Evolutionary conservation across 2,113 vertebrate genomes (phyloP).

Genomic region (Bufo bufo): DNA sequence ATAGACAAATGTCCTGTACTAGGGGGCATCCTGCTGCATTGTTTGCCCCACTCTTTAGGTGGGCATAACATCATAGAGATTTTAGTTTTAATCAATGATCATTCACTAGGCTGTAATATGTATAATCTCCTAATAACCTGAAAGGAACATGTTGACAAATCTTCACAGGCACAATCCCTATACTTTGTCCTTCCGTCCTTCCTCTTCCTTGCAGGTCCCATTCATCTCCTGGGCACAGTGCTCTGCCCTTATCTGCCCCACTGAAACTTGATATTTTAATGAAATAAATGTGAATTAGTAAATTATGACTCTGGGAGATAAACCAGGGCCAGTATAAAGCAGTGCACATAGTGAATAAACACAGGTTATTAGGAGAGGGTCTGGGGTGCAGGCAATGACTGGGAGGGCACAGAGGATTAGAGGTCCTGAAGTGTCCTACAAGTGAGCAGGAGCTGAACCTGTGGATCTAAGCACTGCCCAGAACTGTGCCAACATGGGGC

Average conservation of each 20-base stretch:
- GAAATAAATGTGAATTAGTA: conserved; percentile 67
- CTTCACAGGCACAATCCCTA: conserved; percentile 60
- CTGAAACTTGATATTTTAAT: conserved; percentile 65
- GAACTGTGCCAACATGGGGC: not conserved
- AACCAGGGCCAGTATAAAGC: conserved; percentile 42
- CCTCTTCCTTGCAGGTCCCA: not conserved
- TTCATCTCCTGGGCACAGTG: conserved; percentile 4
- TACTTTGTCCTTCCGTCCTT: not conserved
- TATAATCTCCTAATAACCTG: conserved; percentile 63
- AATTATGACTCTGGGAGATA: conserved; percentile 62
- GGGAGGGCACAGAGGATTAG: not conserved
- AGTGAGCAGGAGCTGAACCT: not conserved
- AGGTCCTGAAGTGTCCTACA: not conserved
- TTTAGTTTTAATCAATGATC: not conserved
- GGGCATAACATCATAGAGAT: not conserved
- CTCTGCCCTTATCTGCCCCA: conserved; percentile 59
- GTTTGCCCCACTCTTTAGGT: not conserved
- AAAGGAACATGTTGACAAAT: conserved; percentile 57
- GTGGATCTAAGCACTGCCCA: not conserved
- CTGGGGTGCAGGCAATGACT: conserved; percentile 53
- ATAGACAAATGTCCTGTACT: not conserved
- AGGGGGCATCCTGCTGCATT: not conserved
- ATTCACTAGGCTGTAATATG: conserved; percentile 60
- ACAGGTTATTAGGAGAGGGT: conserved; percentile 57
- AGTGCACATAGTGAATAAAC: conserved; percentile 57